Conservation (phyloP, 2,113 vertebrate species). For the Coturnix japonica region DNA sequence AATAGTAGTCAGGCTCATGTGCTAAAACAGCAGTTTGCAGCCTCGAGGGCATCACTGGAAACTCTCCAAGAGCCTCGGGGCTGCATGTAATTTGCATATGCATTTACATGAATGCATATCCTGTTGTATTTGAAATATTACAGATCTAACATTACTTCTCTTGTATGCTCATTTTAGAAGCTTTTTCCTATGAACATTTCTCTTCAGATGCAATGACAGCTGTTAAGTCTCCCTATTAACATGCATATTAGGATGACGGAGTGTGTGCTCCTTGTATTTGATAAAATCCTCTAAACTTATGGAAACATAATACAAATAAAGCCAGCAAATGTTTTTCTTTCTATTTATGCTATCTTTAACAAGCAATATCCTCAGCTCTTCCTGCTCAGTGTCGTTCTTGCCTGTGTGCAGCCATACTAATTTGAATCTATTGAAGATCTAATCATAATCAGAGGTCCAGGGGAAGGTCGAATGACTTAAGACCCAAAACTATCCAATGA, state of each 20-base stretch:
- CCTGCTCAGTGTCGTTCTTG: rapidly evolving
- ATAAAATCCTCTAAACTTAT: not conserved
- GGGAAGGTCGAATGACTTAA: not conserved
- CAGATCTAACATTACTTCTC: not conserved
- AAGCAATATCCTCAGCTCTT: not conserved
- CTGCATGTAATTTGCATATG: constrained; percentile 16
- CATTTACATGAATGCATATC: constrained; percentile 29
- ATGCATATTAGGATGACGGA: not conserved
- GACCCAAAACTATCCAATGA: not conserved
- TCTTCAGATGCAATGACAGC: not conserved
- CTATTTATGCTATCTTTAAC: not conserved
- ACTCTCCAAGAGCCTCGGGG: constrained; percentile 40
- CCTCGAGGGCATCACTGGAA: constrained; percentile 20
- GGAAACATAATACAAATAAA: not conserved
- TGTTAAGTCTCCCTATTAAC: not conserved
- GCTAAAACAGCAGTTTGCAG: constrained; percentile 32
- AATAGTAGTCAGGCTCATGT: not conserved
- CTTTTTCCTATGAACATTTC: not conserved
- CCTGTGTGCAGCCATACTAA: not conserved
- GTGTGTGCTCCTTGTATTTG: not conserved
- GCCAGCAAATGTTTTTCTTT: not conserved
- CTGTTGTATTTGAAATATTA: constrained; percentile 26
- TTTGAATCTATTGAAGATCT: not conserved
- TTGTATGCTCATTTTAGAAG: not conserved
- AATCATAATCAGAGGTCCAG: not conserved